Percentiles rank a stretch among this genome's conserved stretches.
Conservation (phyloP, 2,797 vertebrate genomes). For the Erpetoichthys calabaricus region DNA sequence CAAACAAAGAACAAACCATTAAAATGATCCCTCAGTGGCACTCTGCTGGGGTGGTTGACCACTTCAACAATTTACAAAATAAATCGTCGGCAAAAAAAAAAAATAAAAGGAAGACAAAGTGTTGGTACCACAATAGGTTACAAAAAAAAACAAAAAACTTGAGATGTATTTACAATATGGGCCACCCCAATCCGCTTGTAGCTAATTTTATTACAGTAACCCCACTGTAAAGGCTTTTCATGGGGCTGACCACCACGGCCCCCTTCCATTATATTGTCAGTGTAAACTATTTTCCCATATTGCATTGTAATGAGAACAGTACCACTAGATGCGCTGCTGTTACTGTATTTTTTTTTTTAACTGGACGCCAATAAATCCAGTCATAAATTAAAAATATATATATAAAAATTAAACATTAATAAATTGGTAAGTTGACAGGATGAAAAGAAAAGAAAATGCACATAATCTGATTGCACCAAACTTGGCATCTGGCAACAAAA, state of each 20-base stretch:
- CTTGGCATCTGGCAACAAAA: slow-evolving; percentile 69
- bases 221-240: slow-evolving; percentile 49
- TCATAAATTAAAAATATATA: slow-evolving; percentile 33
- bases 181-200: slow-evolving; percentile 59
- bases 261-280: slow-evolving; percentile 33
- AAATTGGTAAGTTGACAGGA: slow-evolving; percentile 58
- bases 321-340: slow-evolving; percentile 37
- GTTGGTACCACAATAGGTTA: slow-evolving; percentile 73
- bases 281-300: slow-evolving; percentile 37
- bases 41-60: slow-evolving; percentile 80
- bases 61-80: slow-evolving; percentile 82
- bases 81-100: slow-evolving; percentile 65
- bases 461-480: slow-evolving; percentile 73
- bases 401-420: slow-evolving; percentile 42
- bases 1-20: slow-evolving; percentile 53
- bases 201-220: slow-evolving; percentile 58
- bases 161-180: slow-evolving; percentile 86
- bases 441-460: slow-evolving; percentile 64
- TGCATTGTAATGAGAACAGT: slow-evolving; percentile 51
- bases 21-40: slow-evolving; percentile 83
- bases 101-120: slow-evolving; percentile 69
- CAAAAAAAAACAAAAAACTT: slow-evolving; percentile 58
- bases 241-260: slow-evolving; percentile 43
- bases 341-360: slow-evolving; percentile 27
- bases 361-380: slow-evolving; percentile 36